Conservation (phyloP, 2,888 invertebrate genomes). For the Neoscelio sp. region DNA sequence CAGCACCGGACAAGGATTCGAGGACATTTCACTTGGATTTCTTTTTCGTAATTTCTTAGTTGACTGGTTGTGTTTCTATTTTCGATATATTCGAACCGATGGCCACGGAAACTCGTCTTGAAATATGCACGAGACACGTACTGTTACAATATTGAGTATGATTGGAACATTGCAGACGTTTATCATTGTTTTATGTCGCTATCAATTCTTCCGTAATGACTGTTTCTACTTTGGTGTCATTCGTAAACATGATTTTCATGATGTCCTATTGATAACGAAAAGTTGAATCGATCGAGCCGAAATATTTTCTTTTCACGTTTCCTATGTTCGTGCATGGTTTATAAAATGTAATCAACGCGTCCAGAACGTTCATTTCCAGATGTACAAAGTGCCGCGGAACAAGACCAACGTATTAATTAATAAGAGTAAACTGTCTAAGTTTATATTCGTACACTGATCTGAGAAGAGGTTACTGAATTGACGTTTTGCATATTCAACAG, state of each 20-base stretch:
- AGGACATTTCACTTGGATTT: background rate
- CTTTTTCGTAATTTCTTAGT: slow-evolving; percentile 9
- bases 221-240: no score
- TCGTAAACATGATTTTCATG: no score
- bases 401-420: slow-evolving; percentile 61
- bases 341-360: slow-evolving; percentile 29
- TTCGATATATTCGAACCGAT: no score
- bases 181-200: background rate
- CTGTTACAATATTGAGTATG: no score
- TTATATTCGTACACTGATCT: slow-evolving; percentile 63
- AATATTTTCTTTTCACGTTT: no score
- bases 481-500: slow-evolving; percentile 65
- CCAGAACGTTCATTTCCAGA: slow-evolving; percentile 43
- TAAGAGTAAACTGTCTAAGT: slow-evolving; percentile 64
- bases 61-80: slow-evolving; percentile 13
- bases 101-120: no score
- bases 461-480: slow-evolving; percentile 63
- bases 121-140: no score
- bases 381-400: slow-evolving; percentile 40
- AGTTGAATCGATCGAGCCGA: background rate
- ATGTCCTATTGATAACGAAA: no score
- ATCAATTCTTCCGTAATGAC: no score
- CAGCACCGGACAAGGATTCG: slow-evolving; percentile 10
- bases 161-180: no score
- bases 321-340: no score